A percentile compares a stretch with the other conserved stretches of the same genome.
Conservation (phyloP, 2,797 vertebrate genomes). For the Oryzias dopingdopingensis region DNA sequence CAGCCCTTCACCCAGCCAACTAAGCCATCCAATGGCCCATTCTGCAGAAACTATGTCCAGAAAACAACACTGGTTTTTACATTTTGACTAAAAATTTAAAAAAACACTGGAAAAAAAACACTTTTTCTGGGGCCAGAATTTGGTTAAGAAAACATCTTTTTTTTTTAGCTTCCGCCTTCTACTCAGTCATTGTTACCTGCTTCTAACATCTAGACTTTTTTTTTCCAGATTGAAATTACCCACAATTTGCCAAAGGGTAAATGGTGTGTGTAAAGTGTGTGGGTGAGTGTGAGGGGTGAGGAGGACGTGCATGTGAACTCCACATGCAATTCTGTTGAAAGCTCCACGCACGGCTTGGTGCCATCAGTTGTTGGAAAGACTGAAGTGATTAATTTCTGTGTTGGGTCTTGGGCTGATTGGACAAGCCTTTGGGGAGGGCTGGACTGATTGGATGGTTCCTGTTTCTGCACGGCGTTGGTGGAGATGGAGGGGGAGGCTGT, state of each 20-base stretch:
- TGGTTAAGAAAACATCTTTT: too few species aligned
- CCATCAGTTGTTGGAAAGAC: constrained; percentile 60
- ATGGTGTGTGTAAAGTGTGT: constrained; percentile 14
- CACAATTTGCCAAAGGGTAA: constrained; percentile 7
- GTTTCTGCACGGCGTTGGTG: constrained; percentile 44
- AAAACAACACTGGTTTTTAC: too few species aligned
- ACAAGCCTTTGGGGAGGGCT: constrained; percentile 64
- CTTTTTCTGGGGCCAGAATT: too few species aligned
- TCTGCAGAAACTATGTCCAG: too few species aligned
- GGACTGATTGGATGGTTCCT: constrained; percentile 70
- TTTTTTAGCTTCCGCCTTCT: not conserved
- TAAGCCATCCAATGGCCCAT: too few species aligned
- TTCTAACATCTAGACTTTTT: not conserved
- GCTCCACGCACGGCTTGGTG: constrained; percentile 41
- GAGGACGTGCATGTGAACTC: constrained; percentile 17
- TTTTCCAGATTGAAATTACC: constrained; percentile 1
- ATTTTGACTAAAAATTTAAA: too few species aligned
- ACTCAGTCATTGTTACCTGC: too few species aligned
- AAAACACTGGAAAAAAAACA: too few species aligned
- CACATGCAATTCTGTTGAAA: constrained; percentile 35
- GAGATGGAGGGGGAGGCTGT: constrained; percentile 1
- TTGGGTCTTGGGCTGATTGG: constrained; percentile 68
- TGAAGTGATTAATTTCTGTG: constrained; percentile 72
- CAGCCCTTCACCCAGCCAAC: too few species aligned
- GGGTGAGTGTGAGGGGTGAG: constrained; percentile 10